Evolutionary conservation across 1,140 invertebrate species (phyloP), one percentile per base, ranked within the genome.

Genomic region (Formica selysi): DNA sequence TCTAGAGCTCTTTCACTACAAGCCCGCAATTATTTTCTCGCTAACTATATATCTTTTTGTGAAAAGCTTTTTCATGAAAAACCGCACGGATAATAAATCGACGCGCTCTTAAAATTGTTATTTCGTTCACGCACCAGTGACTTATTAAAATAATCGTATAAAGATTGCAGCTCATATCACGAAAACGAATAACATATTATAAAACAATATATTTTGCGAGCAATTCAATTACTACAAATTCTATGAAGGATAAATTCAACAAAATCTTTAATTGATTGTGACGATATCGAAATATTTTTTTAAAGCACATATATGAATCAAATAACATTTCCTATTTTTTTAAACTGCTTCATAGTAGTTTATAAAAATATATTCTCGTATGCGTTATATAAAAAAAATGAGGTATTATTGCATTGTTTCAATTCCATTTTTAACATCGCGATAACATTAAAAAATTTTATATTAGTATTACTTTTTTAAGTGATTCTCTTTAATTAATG

Each of bases 11-110:
- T 65, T 54, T 71, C 19, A 41, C 36, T 41, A 41, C 22, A 10
- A 13, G 51, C 8, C 7, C 54, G 68, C 54, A 73, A 83, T 83
- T 83, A 74, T 74, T 83, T 83, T 61, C 54, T 19, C 54, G 38
- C 79, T 26, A 22, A 61, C 38, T 57, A 57, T 44, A 22, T 3
- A 10, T 22, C 51, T 26, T 22, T 41, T 22, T 0, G 7, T 11
- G 38, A 62, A 61, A 71, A 59, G 38, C 38, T 73, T 62, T 44
- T 36, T 48, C 29, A 6, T 44, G 38, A 36, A 74, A 71, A 81
- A 71, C 54, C 36, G 26, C 51, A 4, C 54, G 26, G 26, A 6
- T n/a, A 81, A 59, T 71, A 81, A 81, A 83, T 73, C 68, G 79
- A 38, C 1, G 32, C 68, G 38, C 26, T 48, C n/a, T 29, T 48